Percentiles rank a stretch among this genome's conserved stretches.
phyloP scores from a whole-genome alignment of 2,888 invertebrate genomes.

The Diogma glabrata region DNA sequence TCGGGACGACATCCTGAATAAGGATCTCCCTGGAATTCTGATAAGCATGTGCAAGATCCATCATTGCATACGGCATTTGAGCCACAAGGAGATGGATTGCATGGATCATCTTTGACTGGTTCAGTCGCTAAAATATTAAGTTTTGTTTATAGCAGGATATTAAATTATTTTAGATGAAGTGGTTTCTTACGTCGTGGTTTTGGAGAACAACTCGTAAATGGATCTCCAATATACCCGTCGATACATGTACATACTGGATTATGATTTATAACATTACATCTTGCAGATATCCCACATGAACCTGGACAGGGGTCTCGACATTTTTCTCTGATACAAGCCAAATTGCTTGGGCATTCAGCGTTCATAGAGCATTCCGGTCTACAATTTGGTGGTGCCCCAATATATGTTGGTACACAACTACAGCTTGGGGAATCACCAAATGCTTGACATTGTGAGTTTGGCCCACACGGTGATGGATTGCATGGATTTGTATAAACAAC shows the following conservation, averaged over 20 bases:
- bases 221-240: conserved; percentile 51
- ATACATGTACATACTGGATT: conserved; percentile 65
- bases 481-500: conserved; percentile 41
- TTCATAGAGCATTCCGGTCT: conserved; percentile 59
- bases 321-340: conserved; percentile 57
- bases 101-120: conserved; percentile 44
- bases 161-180: neutral
- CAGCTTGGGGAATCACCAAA: conserved; percentile 49
- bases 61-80: conserved; percentile 60
- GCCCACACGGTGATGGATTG: conserved; percentile 54
- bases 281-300: conserved; percentile 62
- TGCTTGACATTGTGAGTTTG: conserved; percentile 45
- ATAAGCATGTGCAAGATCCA: conserved; percentile 51
- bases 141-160: conserved; percentile 20
- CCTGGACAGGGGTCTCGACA: conserved; percentile 67
- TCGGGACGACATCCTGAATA: conserved; percentile 57
- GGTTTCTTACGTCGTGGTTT: conserved; percentile 26
- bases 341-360: conserved; percentile 55
- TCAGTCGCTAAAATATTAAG: conserved; percentile 21
- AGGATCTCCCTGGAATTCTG: conserved; percentile 62
- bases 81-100: conserved; percentile 63
- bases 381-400: conserved; percentile 58
- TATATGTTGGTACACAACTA: conserved; percentile 50
- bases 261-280: conserved; percentile 66
- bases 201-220: conserved; percentile 56